A percentile compares a stretch with the other conserved stretches of the same genome.
Evolutionary conservation across 2,797 vertebrate species (phyloP).

Genomic region (Podarcis siculus): DNA sequence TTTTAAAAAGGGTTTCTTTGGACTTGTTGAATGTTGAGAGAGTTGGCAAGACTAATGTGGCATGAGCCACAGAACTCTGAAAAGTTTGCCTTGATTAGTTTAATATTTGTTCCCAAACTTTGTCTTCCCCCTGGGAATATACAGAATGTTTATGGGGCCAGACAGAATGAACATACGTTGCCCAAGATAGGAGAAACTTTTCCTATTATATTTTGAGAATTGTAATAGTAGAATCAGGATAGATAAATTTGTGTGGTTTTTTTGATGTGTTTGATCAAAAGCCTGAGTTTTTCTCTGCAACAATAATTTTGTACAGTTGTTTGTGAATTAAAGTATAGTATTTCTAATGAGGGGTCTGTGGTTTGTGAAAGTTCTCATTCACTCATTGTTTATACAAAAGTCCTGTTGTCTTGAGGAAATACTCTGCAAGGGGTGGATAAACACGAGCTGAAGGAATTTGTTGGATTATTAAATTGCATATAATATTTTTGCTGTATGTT

Average conservation of each 20-base stretch:
- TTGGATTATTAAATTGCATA: background rate
- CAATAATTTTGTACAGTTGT: constrained; percentile 45
- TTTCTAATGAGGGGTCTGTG: constrained; percentile 46
- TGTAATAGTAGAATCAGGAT: constrained; percentile 6
- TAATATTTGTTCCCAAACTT: constrained; percentile 34
- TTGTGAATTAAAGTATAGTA: constrained; percentile 60
- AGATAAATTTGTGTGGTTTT: constrained; percentile 3
- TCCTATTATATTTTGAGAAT: constrained; percentile 16
- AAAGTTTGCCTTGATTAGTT: constrained; percentile 27
- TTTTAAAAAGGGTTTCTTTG: background rate
- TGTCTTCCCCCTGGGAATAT: background rate
- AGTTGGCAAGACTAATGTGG: constrained; percentile 9
- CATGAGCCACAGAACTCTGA: constrained; percentile 3
- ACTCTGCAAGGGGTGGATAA: rapidly evolving
- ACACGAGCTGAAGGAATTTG: background rate
- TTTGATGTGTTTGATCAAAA: background rate
- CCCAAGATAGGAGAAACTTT: background rate
- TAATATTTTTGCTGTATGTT: background rate
- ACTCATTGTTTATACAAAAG: constrained; percentile 23
- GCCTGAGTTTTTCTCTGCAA: constrained; percentile 10
- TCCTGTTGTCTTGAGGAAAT: background rate
- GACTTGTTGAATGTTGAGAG: background rate
- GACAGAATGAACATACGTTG: constrained; percentile 16
- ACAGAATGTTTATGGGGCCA: rapidly evolving
- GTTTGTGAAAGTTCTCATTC: constrained; percentile 18